Evolutionary conservation across 2,888 invertebrate species (phyloP), one percentile per base, ranked within the genome.

Genomic region (Drosophila multiciliata): DNA sequence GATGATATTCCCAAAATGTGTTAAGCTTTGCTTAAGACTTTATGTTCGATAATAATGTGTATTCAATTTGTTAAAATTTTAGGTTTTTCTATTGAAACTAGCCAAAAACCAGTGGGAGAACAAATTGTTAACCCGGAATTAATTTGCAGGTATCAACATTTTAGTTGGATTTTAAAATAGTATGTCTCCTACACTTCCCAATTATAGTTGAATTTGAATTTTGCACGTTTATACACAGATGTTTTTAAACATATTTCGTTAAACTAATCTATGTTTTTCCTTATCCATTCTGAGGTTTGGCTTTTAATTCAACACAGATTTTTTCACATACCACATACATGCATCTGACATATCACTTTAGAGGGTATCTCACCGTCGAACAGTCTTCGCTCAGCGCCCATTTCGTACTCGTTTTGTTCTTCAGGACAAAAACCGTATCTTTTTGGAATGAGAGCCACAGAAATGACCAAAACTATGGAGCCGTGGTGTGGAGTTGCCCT

Each of bases 381-480:
- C 20, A 7, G 7, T 15, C 15, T 20, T 20, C 8, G 15, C 15
- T 23, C 15, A 8, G 20, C 15, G 7, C 45, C 20, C 45, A 20
- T 45, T 45, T 45, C 12, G 12, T 45, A 20, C 45, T 38, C 8
- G 38, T 38, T 38, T 38, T 17, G 38, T 17, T 38, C 76, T 82
- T 80, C 79, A 79, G 71, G 75, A 77, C 78, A 83, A 75, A 89
- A 83, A 82, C 3, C 72, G 83, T 80, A 73, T 66, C 82, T 71
- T 79, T 74, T 82, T 82, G 69, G 65, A 53, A 75, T 55, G 63
- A 66, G 59, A 78, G 68, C 74, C 68, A 65, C 68, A 62, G 55
- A 74, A 50, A 63, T 61, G 33, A 58, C 26, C 63, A 49, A 54
- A 54, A 54, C 50, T 45, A 23, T 29, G 49, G 48, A 20, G 50